Conservation (phyloP, 1,140 invertebrate genomes). For the Lepeophtheirus salmonis region DNA sequence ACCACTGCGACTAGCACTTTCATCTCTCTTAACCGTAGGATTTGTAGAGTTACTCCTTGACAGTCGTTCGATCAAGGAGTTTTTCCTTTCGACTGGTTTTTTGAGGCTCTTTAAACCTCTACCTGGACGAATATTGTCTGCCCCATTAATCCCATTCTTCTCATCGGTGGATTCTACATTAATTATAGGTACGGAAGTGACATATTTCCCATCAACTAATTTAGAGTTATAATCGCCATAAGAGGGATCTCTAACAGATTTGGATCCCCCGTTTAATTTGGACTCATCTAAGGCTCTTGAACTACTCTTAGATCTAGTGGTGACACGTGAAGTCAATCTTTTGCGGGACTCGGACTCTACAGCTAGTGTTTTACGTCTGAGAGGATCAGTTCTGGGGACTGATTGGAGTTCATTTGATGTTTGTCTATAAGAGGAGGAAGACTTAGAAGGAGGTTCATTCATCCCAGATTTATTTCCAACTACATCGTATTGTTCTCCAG, state of each 20-base stretch:
- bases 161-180: background rate
- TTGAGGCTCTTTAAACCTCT: constrained; percentile 9
- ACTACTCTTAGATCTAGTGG: background rate
- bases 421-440: background rate
- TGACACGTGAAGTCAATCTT: background rate
- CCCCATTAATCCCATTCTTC: background rate
- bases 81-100: background rate
- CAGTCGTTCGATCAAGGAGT: constrained; percentile 10
- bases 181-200: constrained; percentile 17
- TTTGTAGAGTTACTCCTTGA: constrained; percentile 2
- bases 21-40: background rate
- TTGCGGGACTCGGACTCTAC: background rate
- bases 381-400: background rate
- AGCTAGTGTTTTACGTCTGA: background rate
- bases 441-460: background rate
- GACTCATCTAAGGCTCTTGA: background rate
- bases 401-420: constrained; percentile 3
- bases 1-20: background rate
- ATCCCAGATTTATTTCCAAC: background rate
- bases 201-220: constrained; percentile 17
- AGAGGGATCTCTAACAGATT: background rate
- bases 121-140: constrained; percentile 5
- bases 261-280: no score
- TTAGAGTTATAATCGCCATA: constrained; percentile 15
- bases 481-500: background rate